Percentiles rank a stretch among this genome's conserved stretches.
These are phyloP conservation scores for Dinomys branickii DNA, from an alignment of 2,113 vertebrate genomes.

Conservation along the genomic window DNA sequence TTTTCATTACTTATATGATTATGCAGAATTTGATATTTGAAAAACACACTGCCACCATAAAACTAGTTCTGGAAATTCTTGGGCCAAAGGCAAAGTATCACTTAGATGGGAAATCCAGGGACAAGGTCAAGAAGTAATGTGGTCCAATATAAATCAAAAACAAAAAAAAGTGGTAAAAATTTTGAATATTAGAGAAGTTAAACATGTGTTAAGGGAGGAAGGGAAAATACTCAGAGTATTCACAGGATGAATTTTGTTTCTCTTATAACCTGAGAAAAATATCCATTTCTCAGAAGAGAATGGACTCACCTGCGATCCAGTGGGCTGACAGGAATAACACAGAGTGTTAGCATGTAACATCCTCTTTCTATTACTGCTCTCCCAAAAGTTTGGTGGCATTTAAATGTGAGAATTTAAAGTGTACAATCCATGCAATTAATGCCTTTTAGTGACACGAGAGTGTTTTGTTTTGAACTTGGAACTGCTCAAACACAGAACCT, in stretches of 20 bases:
- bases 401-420: background rate
- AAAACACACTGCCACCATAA: background rate
- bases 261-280: background rate
- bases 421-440: background rate
- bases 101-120: background rate
- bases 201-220: background rate
- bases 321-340: background rate
- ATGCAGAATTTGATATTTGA: constrained; percentile 1
- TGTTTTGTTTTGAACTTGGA: background rate
- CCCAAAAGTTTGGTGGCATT: background rate
- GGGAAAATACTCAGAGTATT: background rate
- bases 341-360: accelerated
- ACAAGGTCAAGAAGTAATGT: constrained; percentile 6
- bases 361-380: background rate
- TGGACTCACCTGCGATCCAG: background rate
- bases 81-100: background rate
- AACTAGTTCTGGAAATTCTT: constrained; percentile 32
- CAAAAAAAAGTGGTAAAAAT: background rate
- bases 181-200: background rate
- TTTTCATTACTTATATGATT: constrained; percentile 8
- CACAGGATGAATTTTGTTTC: background rate
- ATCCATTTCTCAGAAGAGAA: background rate
- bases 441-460: background rate
- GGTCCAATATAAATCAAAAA: background rate
- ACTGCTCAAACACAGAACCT: background rate